These are phyloP conservation scores for Melanerpes aurifrons DNA, from an alignment of 2,113 vertebrate species.

Conservation along the genomic window DNA sequence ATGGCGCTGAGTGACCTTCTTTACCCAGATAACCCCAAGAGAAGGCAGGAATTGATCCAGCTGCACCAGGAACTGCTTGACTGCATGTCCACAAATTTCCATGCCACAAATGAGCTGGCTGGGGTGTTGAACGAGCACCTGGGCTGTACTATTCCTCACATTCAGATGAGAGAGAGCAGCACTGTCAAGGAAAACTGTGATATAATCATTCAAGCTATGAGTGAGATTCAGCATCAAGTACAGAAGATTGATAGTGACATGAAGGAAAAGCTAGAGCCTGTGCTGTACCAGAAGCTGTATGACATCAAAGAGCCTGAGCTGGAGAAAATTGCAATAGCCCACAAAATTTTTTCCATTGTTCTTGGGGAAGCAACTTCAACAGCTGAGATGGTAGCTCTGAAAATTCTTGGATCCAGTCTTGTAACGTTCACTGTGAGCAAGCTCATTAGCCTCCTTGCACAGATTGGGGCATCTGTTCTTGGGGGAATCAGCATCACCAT, in stretches of 20 bases:
- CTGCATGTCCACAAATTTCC: constrained; percentile 72
- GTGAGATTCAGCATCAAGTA: constrained; percentile 73
- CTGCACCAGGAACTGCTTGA: constrained; percentile 77
- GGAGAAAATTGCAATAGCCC: constrained; percentile 79
- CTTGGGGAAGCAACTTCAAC: constrained; percentile 77
- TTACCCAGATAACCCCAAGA: constrained; percentile 78
- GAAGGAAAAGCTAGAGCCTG: constrained; percentile 78
- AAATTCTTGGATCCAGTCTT: constrained; percentile 72
- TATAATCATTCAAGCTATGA: constrained; percentile 73
- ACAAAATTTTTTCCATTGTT: constrained; percentile 75
- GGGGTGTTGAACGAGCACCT: constrained; percentile 74
- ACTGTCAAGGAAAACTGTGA: constrained; percentile 82
- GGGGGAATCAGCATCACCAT: constrained; percentile 76
- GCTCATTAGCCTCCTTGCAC: constrained; percentile 61
- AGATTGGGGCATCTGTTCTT: constrained; percentile 77
- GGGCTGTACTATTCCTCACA: constrained; percentile 62
- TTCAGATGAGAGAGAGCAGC: constrained; percentile 69
- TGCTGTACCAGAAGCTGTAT: constrained; percentile 77
- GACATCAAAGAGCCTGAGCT: constrained; percentile 77
- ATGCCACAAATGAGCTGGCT: constrained; percentile 73
- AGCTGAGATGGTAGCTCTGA: constrained; percentile 74
- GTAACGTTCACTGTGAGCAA: constrained; percentile 71
- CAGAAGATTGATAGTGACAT: constrained; percentile 76
- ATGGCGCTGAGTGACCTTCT: constrained; percentile 78
- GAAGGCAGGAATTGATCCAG: constrained; percentile 72